These are phyloP conservation scores for Dendrolimus pini DNA, from an alignment of 2,888 invertebrate species.

Conservation along the genomic window DNA sequence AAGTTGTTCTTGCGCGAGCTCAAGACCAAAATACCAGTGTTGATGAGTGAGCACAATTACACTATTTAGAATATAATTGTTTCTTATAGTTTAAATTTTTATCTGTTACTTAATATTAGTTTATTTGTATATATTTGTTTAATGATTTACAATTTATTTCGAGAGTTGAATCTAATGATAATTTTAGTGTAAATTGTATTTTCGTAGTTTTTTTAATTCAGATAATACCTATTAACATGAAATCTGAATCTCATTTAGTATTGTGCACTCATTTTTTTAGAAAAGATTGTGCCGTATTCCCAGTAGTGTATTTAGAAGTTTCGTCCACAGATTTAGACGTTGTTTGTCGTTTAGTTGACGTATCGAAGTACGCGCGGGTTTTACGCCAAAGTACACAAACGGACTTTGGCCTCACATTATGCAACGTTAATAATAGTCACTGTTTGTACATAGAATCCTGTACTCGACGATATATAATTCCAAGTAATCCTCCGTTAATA, in stretches of 20 bases:
- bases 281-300: background rate
- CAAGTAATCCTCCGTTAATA: background rate
- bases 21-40: conserved; percentile 1
- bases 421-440: background rate
- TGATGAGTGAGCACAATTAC: background rate
- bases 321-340: background rate
- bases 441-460: background rate
- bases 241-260: too few relatives aligned
- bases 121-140: too few relatives aligned
- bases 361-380: background rate
- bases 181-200: too few relatives aligned
- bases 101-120: too few relatives aligned
- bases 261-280: too few relatives aligned
- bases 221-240: too few relatives aligned
- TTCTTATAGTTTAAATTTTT: background rate
- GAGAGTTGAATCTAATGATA: too few relatives aligned
- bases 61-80: background rate
- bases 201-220: too few relatives aligned
- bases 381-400: background rate
- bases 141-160: too few relatives aligned
- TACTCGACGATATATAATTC: conserved; percentile 1
- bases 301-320: background rate
- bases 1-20: conserved; percentile 16
- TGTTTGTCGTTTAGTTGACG: background rate
- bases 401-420: background rate